phyloP scores from a whole-genome alignment of 2,888 invertebrate genomes.

The Tiphia femorata region DNA sequence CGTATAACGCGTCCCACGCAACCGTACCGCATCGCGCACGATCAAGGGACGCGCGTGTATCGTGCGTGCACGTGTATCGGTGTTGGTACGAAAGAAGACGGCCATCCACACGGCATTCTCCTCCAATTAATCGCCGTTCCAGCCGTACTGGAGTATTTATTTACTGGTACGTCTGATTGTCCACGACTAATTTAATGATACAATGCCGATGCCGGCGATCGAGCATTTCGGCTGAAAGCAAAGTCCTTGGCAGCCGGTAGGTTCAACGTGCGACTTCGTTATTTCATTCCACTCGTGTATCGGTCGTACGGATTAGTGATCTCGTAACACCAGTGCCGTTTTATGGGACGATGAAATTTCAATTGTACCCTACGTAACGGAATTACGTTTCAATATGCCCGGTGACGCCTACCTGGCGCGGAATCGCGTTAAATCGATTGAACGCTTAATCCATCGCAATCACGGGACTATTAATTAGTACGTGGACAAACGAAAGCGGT shows the following conservation, averaged over 20 bases:
- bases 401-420: no score
- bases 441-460: no score
- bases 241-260: not conserved
- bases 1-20: constrained; percentile 30
- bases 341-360: no score
- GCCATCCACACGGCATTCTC: constrained; percentile 25
- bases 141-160: constrained; percentile 43
- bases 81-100: not conserved
- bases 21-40: not conserved
- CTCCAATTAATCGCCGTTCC: constrained; percentile 46
- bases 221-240: not conserved
- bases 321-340: no score
- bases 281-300: no score
- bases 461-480: no score
- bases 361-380: no score
- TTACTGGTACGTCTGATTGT: constrained; percentile 49
- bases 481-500: no score
- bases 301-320: no score
- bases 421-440: no score
- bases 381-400: no score
- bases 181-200: constrained; percentile 58
- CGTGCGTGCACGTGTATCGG: constrained; percentile 1
- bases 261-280: no score
- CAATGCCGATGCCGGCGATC: constrained; percentile 32
- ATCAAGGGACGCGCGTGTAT: constrained; percentile 6